Conservation (phyloP, 2,888 invertebrate species). For the Chrysina gloriosa region DNA sequence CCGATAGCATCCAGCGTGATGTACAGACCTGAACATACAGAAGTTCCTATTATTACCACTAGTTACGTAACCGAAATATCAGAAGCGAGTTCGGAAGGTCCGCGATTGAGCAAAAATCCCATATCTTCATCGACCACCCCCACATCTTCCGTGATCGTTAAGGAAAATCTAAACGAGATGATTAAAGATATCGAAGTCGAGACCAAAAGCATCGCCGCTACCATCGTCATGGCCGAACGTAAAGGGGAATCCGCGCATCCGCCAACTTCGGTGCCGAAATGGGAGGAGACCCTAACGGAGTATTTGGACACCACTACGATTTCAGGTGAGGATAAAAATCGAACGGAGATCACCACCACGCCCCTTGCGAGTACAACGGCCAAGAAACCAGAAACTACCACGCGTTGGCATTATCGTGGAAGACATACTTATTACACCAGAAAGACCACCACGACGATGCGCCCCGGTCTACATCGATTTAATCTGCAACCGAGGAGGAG, state of each 20-base stretch:
- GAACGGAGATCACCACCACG: constrained; percentile 11
- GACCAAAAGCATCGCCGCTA: constrained; percentile 47
- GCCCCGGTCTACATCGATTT: constrained; percentile 23
- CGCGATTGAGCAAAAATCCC: too few species aligned
- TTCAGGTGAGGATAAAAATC: too few species aligned
- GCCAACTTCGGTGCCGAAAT: constrained; percentile 5
- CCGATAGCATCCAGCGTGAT: background rate
- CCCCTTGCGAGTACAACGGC: constrained; percentile 45
- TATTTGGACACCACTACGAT: background rate
- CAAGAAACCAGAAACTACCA: constrained; percentile 48
- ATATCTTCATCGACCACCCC: constrained; percentile 18
- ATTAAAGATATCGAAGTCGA: constrained; percentile 45
- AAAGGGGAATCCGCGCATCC: background rate
- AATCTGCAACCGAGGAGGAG: constrained; percentile 28
- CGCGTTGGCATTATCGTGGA: constrained; percentile 14
- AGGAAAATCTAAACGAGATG: constrained; percentile 40
- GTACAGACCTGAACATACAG: constrained; percentile 13
- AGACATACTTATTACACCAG: constrained; percentile 4
- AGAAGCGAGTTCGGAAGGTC: constrained; percentile 36
- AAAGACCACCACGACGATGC: constrained; percentile 5
- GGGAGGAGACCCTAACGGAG: constrained; percentile 19
- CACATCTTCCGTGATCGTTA: constrained; percentile 14
- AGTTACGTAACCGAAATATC: constrained; percentile 8
- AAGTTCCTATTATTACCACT: constrained; percentile 32
- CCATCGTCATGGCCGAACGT: constrained; percentile 24